Evolutionary conservation across 2,797 vertebrate genomes (phyloP).

Genomic region (Pseudotriccus pelzelni): DNA sequence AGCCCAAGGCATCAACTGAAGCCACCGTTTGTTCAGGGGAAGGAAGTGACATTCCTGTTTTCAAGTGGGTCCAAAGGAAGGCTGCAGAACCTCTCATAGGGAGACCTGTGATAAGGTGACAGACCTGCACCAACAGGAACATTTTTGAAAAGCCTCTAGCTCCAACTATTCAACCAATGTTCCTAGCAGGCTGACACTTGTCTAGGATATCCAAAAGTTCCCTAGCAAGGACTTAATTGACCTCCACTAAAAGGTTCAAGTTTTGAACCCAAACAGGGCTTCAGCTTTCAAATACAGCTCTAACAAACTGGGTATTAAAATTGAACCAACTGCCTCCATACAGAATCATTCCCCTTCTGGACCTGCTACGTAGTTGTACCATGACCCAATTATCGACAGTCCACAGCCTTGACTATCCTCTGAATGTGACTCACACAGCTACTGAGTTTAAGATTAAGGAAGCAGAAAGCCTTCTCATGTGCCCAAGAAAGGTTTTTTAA

Average conservation of each 20-base stretch:
- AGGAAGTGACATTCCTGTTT: background rate
- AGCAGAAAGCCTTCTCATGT: background rate
- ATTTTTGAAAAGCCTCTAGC: background rate
- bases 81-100: background rate
- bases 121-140: background rate
- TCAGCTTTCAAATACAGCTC: background rate
- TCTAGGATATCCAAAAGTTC: background rate
- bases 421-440: accelerated
- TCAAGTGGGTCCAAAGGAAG: background rate
- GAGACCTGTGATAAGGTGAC: background rate
- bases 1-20: background rate
- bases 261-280: background rate
- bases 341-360: background rate
- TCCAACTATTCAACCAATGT: background rate
- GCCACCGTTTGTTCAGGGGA: background rate
- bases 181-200: background rate
- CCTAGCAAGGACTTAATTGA: background rate
- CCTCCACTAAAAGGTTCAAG: background rate
- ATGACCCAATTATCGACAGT: background rate
- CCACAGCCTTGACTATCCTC: background rate
- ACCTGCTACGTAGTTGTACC: too few relatives aligned
- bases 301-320: background rate
- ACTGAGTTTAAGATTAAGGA: background rate
- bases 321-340: background rate
- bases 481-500: background rate